phyloP scores from a whole-genome alignment of 2,113 vertebrate species.

The Henicopernis longicauda region DNA sequence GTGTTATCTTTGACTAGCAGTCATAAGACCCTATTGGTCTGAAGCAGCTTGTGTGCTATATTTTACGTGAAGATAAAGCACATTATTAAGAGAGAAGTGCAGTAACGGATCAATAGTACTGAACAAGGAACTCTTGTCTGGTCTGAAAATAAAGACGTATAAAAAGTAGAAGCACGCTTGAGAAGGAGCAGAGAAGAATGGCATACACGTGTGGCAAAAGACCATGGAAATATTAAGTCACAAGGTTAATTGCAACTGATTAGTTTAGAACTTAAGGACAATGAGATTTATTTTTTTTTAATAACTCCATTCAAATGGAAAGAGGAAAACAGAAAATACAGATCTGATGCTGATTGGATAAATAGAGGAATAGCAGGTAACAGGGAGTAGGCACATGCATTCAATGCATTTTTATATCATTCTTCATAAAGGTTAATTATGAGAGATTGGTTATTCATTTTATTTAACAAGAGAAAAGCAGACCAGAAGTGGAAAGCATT shows the following conservation, averaged over 20 bases:
- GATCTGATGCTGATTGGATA: background rate
- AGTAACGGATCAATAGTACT: background rate
- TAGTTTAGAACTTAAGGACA: background rate
- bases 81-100: background rate
- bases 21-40: background rate
- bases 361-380: background rate
- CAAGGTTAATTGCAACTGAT: background rate
- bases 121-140: background rate
- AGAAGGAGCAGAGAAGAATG: background rate
- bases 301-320: background rate
- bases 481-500: background rate
- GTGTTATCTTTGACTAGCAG: too few relatives aligned
- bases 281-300: background rate
- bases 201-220: background rate
- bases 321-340: background rate
- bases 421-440: background rate
- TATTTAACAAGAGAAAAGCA: background rate
- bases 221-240: background rate
- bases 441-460: background rate
- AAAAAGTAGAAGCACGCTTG: background rate
- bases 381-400: background rate
- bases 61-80: background rate
- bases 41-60: background rate
- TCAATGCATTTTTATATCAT: background rate
- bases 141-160: background rate